phyloP scores from a whole-genome alignment of 1,140 invertebrate genomes.

The Drosophila gunungcola region DNA sequence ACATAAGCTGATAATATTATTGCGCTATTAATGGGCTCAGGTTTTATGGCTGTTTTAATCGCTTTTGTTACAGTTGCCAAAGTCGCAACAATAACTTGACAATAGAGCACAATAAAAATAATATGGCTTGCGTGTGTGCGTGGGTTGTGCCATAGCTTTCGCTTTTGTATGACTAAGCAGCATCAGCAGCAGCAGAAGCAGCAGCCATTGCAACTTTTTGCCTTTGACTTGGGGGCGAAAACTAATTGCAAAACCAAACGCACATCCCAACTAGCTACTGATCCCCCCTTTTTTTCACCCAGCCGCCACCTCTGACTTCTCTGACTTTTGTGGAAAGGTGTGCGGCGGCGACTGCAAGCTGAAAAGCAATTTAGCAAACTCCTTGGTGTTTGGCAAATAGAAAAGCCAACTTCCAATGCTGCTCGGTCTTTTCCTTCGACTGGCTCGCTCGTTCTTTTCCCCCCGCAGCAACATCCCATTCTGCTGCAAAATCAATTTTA shows the following conservation, averaged over 20 bases:
- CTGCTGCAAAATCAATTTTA: conserved; percentile 78
- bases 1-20: conserved; percentile 84
- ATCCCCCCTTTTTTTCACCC: not conserved
- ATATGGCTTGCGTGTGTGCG: conserved; percentile 55
- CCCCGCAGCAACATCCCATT: not conserved
- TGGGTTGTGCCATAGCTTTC: not conserved
- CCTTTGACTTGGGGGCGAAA: conserved; percentile 59
- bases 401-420: conserved; percentile 63
- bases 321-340: conserved; percentile 16
- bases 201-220: conserved; percentile 73
- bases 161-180: no score
- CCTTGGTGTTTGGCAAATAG: conserved; percentile 78
- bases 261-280: conserved; percentile 53
- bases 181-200: conserved; percentile 10
- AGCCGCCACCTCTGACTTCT: not conserved
- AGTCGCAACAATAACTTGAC: conserved; percentile 79
- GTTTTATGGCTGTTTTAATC: conserved; percentile 84
- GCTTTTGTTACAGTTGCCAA: conserved; percentile 81
- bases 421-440: conserved; percentile 16
- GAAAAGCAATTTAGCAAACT: conserved; percentile 83
- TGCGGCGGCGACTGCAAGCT: conserved; percentile 38
- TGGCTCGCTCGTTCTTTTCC: not conserved
- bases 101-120: conserved; percentile 69
- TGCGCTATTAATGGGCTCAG: conserved; percentile 79
- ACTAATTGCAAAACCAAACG: conserved; percentile 83